Evolutionary conservation across 2,113 vertebrate species (phyloP), one percentile per base, ranked within the genome.

Genomic region (Lates calcarifer): DNA sequence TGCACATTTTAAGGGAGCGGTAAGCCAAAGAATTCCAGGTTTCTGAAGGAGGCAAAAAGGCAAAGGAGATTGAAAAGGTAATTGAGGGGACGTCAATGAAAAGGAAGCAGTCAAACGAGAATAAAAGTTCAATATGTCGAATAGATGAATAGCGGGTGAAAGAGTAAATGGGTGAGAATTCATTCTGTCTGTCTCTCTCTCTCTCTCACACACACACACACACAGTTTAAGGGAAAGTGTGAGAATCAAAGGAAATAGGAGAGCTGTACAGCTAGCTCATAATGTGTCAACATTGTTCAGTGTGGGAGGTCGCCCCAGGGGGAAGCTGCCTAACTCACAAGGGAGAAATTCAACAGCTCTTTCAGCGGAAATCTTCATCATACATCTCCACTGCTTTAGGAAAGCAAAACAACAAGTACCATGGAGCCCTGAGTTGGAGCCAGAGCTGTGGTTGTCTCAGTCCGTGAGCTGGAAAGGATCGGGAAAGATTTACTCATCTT

Each of bases 341-440:
- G 87, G 91, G 88, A 84, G 83, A 83, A 87, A 89, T 89, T 91
- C 87, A 74, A 70, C 75, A 47, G 70, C 71, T 89, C 86, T 90
- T 80, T 89, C 90, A 91, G 28, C 83, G 84, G 84, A 92, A 94
- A 91, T 82, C 84, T 79, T 89, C 79, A 63, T 87, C 86, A 89
- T 76, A 79, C 73, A 74, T 89, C 87, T 89, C 77, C 61, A 33
- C 83, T 22, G 74, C 87, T 90, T 87, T 31, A 73, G 78, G 63
- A 84, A 91, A 94, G 73, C 75, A 87, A 91, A 93, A 93, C 88
- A 90, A 47, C 10, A 66, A 74, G 29, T 71, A 74, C 57, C 41
- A 2, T 1, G 28, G 41, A 71, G 63, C 55, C 62, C 53, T 4
- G 41, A 35, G 37, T 6, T 8, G 11, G 22, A 76, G 74, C 73